A percentile compares a stretch with the other conserved stretches of the same genome.
These are phyloP conservation scores for Garra rufa DNA, from an alignment of 2,113 vertebrate genomes.

Conservation along the genomic window DNA sequence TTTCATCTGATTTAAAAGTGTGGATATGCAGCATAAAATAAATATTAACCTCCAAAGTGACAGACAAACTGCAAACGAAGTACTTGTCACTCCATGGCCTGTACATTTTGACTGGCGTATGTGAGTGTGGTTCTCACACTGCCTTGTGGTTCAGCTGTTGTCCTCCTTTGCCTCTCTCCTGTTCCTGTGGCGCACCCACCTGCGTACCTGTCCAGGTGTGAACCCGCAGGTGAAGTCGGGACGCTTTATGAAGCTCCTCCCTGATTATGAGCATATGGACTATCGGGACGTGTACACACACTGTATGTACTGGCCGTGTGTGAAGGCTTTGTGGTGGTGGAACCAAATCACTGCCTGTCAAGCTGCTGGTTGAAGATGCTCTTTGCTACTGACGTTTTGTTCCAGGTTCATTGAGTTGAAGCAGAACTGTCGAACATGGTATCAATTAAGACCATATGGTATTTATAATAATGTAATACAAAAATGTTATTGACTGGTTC, in stretches of 20 bases:
- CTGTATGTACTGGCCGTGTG: constrained; percentile 84
- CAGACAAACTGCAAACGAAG: background rate
- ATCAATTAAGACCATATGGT: background rate
- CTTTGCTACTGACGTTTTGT: constrained; percentile 31
- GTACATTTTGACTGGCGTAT: background rate
- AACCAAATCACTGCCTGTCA: constrained; percentile 16
- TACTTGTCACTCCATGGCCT: background rate
- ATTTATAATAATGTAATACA: background rate
- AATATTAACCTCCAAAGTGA: background rate
- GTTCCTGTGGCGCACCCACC: constrained; percentile 60
- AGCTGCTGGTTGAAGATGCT: constrained; percentile 25
- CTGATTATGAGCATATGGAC: constrained; percentile 92
- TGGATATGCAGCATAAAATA: background rate
- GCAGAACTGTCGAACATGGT: background rate
- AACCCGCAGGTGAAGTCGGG: constrained; percentile 92
- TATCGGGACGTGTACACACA: constrained; percentile 91
- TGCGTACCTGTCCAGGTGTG: constrained; percentile 89
- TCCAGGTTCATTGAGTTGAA: constrained; percentile 17
- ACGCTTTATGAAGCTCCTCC: constrained; percentile 92
- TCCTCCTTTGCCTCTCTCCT: constrained; percentile 38
- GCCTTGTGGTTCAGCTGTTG: constrained; percentile 42
- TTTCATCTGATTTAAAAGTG: background rate
- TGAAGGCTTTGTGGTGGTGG: constrained; percentile 31
- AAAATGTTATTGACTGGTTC: no score
- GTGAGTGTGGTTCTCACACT: background rate